Percentiles rank a stretch among this genome's conserved stretches.
These are phyloP conservation scores for Drosophila trapezifrons DNA, from an alignment of 1,140 invertebrate species.

Conservation along the genomic window DNA sequence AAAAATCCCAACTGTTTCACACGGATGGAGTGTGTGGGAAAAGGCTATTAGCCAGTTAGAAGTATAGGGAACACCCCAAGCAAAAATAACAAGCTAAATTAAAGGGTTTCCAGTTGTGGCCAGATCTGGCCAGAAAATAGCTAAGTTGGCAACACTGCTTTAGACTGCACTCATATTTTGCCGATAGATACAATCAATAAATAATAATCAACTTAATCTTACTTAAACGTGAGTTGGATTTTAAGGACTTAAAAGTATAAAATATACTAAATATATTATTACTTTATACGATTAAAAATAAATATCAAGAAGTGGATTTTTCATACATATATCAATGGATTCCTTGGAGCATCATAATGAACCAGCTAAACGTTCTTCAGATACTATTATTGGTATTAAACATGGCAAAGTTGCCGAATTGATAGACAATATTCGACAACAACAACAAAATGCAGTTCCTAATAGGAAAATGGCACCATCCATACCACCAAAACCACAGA, in stretches of 20 bases:
- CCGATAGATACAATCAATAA: neutral
- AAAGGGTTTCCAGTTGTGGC: too few species aligned
- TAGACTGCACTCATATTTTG: neutral
- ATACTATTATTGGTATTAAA: slow-evolving; percentile 13
- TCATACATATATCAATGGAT: slow-evolving; percentile 17
- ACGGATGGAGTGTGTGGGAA: too few species aligned
- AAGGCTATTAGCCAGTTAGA: too few species aligned
- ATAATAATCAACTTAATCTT: neutral
- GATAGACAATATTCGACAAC: slow-evolving; percentile 49
- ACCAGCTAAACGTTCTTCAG: neutral
- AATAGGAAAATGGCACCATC: slow-evolving; percentile 32
- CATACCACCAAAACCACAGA: slow-evolving; percentile 58
- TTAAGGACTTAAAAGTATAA: neutral
- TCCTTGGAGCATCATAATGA: slow-evolving; percentile 19
- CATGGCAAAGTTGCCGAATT: slow-evolving; percentile 56
- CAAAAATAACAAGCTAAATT: too few species aligned
- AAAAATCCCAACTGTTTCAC: too few species aligned
- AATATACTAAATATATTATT: neutral
- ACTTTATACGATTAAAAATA: too few species aligned
- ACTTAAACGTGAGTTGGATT: neutral
- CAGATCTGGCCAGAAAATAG: too few species aligned
- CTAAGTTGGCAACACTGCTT: too few species aligned
- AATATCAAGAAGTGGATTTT: neutral
- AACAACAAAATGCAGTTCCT: slow-evolving; percentile 13
- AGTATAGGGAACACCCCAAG: too few species aligned